phyloP scores from a whole-genome alignment of 2,113 vertebrate genomes.

The Lophotis ruficrista region DNA sequence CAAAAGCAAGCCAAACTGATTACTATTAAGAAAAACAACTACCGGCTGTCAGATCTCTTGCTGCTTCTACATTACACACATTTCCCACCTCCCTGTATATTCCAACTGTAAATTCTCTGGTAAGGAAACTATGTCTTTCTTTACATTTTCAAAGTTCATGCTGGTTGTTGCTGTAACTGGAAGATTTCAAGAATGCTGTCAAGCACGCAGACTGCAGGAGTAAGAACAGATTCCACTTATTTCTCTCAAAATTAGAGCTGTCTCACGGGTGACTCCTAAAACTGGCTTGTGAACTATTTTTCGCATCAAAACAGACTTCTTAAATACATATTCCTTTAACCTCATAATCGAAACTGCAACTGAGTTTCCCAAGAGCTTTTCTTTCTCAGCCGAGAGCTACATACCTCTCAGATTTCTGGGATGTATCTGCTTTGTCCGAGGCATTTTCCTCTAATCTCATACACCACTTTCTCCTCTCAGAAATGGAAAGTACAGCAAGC shows the following conservation, averaged over 20 bases:
- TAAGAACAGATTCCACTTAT: background rate
- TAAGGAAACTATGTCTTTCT: background rate
- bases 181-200: background rate
- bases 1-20: background rate
- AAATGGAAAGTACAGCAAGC: slow-evolving; percentile 64
- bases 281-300: background rate
- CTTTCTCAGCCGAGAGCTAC: slow-evolving; percentile 24
- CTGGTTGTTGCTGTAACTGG: background rate
- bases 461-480: slow-evolving; percentile 71
- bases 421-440: slow-evolving; percentile 98
- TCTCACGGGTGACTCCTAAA: background rate
- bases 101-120: background rate
- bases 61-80: background rate
- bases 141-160: background rate
- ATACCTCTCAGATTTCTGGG: slow-evolving; percentile 97
- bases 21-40: background rate
- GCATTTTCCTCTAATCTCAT: slow-evolving; percentile 87
- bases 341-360: background rate
- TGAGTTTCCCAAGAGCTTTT: background rate
- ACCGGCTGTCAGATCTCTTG: background rate
- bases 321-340: background rate
- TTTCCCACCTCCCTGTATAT: background rate
- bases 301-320: background rate
- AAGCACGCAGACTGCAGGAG: background rate
- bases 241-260: background rate